Percentiles rank a stretch among this genome's conserved stretches.
phyloP scores from a whole-genome alignment of 2,888 invertebrate species.

The Spisula subtruncata region DNA sequence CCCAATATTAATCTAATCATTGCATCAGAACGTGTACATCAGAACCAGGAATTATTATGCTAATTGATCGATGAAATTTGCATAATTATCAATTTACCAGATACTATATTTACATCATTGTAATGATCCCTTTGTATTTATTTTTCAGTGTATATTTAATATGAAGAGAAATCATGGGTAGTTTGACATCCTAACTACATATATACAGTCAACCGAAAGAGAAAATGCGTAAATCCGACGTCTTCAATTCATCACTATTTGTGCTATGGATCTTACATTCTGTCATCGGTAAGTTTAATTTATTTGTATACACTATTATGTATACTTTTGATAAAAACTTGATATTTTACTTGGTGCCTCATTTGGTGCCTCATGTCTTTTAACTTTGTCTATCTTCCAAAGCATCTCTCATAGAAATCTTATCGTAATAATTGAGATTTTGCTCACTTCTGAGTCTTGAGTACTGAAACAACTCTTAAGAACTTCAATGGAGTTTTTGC shows the following conservation, averaged over 20 bases:
- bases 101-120: constrained; percentile 43
- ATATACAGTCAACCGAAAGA: background rate
- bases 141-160: constrained; percentile 13
- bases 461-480: too few species aligned
- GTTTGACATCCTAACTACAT: constrained; percentile 18
- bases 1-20: constrained; percentile 36
- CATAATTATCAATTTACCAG: constrained; percentile 47
- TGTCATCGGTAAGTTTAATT: constrained; percentile 19
- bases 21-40: constrained; percentile 34
- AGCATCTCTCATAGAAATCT: too few species aligned
- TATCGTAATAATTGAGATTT: too few species aligned
- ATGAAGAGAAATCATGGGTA: constrained; percentile 17
- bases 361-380: too few species aligned
- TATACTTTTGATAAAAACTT: too few species aligned
- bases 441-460: too few species aligned
- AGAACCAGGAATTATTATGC: constrained; percentile 24
- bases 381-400: too few species aligned
- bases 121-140: constrained; percentile 34
- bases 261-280: constrained; percentile 47
- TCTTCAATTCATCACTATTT: background rate
- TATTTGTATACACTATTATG: background rate
- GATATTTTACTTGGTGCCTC: too few species aligned
- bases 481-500: too few species aligned
- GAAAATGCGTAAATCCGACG: constrained; percentile 21
- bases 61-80: constrained; percentile 37